Conservation (phyloP, 2,888 invertebrate genomes). For the Melolontha melolontha region DNA sequence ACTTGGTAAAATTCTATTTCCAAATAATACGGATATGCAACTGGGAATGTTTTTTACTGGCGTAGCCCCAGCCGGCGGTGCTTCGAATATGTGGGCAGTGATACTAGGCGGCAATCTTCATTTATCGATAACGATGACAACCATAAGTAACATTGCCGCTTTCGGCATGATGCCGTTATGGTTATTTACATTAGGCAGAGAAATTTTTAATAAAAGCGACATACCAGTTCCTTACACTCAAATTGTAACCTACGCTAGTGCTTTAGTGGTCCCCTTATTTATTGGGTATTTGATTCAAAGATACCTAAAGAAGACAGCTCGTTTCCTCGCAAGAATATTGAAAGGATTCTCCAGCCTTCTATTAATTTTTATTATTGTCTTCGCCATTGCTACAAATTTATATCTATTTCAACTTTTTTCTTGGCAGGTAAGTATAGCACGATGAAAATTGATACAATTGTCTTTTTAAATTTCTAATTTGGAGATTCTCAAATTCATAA, state of each 20-base stretch:
- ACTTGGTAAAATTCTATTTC: slow-evolving; percentile 79
- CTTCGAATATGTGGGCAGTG: slow-evolving; percentile 96
- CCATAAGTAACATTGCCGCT: slow-evolving; percentile 83
- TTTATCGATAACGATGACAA: slow-evolving; percentile 95
- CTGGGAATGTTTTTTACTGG: slow-evolving; percentile 92
- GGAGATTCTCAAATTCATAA: too few species aligned
- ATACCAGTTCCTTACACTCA: slow-evolving; percentile 83
- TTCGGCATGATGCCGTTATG: slow-evolving; percentile 93
- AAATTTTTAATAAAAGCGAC: slow-evolving; percentile 74
- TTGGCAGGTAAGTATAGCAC: slow-evolving; percentile 76
- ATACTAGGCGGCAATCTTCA: slow-evolving; percentile 93
- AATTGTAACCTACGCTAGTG: slow-evolving; percentile 80
- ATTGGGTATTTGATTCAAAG: slow-evolving; percentile 78
- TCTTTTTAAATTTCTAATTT: background rate
- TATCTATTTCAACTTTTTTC: slow-evolving; percentile 91
- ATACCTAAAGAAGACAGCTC: slow-evolving; percentile 75
- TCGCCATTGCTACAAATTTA: slow-evolving; percentile 89
- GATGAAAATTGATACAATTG: too few species aligned
- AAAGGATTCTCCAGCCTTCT: slow-evolving; percentile 86
- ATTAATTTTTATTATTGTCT: slow-evolving; percentile 85
- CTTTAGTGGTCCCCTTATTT: slow-evolving; percentile 81
- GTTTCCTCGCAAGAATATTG: slow-evolving; percentile 80
- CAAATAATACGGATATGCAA: slow-evolving; percentile 76
- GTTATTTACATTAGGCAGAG: slow-evolving; percentile 87
- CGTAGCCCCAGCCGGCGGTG: slow-evolving; percentile 93